These are phyloP conservation scores for Plectrocnemia conspersa DNA, from an alignment of 1,140 invertebrate species.

Conservation along the genomic window DNA sequence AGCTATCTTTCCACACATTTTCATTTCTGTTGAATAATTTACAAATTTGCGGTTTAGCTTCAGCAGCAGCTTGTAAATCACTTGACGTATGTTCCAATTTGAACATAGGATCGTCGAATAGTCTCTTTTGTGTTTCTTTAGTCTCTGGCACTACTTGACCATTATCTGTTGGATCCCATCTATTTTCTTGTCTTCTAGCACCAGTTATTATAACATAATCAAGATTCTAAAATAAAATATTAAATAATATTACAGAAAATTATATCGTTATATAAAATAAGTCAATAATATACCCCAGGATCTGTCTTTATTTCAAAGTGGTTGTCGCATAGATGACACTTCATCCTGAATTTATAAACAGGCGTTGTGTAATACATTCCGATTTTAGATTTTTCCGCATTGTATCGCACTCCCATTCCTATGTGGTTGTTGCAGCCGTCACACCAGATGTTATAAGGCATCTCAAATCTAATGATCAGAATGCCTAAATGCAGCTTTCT, in stretches of 20 bases:
- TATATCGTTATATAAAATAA: background rate
- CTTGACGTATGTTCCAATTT: constrained; percentile 86
- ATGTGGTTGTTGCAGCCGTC: constrained; percentile 97
- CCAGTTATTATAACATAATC: constrained; percentile 96
- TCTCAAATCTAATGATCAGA: constrained; percentile 97
- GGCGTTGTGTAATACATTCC: constrained; percentile 99
- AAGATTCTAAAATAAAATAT: constrained; percentile 70
- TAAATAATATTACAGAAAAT: background rate
- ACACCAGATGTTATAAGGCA: constrained; percentile 99
- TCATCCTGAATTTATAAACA: constrained; percentile 98
- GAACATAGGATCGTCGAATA: constrained; percentile 95
- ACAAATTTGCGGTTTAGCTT: constrained; percentile 65
- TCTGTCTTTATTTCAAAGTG: constrained; percentile 99
- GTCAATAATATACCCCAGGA: constrained; percentile 65
- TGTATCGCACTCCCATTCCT: constrained; percentile 98
- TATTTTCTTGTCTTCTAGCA: constrained; percentile 91
- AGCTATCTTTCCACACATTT: constrained; percentile 82
- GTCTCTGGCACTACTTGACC: constrained; percentile 89
- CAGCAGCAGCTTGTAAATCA: constrained; percentile 70
- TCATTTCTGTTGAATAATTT: constrained; percentile 75
- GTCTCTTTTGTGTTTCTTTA: constrained; percentile 78
- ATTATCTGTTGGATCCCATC: constrained; percentile 97
- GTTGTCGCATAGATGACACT: constrained; percentile 97
- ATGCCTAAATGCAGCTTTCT: constrained; percentile 93
- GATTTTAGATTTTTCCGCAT: constrained; percentile 97